Percentiles rank a stretch among this genome's conserved stretches.
Conservation (phyloP, 2,113 vertebrate species). For the Melanerpes aurifrons region DNA sequence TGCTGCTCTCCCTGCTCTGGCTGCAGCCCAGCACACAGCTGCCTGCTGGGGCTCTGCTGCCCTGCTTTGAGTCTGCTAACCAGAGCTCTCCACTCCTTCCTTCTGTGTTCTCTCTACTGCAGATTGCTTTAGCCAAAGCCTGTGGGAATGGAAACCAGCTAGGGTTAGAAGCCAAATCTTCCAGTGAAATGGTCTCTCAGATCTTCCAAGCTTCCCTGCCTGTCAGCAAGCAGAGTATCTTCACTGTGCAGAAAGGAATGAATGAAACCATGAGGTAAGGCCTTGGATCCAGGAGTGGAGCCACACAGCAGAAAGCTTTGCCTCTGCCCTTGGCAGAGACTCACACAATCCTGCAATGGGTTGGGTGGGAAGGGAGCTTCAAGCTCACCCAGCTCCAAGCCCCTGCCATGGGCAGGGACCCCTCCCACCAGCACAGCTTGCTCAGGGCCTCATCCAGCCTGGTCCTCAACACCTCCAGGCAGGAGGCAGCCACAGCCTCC, state of each 20-base stretch:
- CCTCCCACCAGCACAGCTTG: too few relatives aligned
- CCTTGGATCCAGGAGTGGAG: neutral
- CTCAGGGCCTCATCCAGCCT: too few relatives aligned
- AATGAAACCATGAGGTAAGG: constrained; percentile 96
- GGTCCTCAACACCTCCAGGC: too few relatives aligned
- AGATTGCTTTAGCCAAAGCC: constrained; percentile 90
- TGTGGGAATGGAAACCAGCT: constrained; percentile 85
- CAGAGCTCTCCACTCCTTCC: neutral
- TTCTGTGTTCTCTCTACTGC: neutral
- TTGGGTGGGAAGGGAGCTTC: too few relatives aligned
- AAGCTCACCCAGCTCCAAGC: too few relatives aligned
- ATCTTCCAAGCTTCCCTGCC: constrained; percentile 83
- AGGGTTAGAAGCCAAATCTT: constrained; percentile 82
- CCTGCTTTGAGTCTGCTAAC: neutral
- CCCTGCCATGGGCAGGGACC: too few relatives aligned
- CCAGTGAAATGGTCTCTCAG: constrained; percentile 83
- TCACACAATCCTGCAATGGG: too few relatives aligned
- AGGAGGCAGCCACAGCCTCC: too few relatives aligned
- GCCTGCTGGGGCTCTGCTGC: neutral
- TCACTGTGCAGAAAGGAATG: constrained; percentile 86
- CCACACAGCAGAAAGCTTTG: neutral
- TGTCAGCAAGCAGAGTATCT: constrained; percentile 74
- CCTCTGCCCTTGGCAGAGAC: neutral
- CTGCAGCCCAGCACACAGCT: too few relatives aligned
- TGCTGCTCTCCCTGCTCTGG: too few relatives aligned